These are phyloP conservation scores for Azemiops feae DNA, from an alignment of 2,113 vertebrate species.

Conservation along the genomic window DNA sequence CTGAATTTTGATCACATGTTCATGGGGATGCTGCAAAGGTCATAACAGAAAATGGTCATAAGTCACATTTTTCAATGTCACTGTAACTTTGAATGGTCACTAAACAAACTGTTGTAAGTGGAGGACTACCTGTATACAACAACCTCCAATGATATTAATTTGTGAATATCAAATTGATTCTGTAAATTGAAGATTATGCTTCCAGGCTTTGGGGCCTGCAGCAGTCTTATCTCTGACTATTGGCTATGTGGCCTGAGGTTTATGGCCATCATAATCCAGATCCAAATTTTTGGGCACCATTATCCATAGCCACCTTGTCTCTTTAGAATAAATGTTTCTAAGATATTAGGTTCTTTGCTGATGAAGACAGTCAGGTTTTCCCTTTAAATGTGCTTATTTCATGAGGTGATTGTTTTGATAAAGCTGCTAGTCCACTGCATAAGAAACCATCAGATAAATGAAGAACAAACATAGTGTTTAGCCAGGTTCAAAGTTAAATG, in stretches of 20 bases:
- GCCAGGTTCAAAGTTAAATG: neutral
- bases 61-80: neutral
- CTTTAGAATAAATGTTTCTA: neutral
- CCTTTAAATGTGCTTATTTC: neutral
- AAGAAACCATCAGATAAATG: neutral
- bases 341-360: neutral
- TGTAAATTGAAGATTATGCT: neutral
- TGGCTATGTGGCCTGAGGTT: no score
- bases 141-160: no score
- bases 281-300: no score
- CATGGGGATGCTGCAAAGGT: neutral
- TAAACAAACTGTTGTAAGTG: neutral
- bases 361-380: neutral
- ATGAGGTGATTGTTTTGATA: neutral
- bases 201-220: neutral
- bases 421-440: neutral
- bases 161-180: no score
- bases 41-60: neutral
- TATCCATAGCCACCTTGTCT: neutral
- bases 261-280: no score
- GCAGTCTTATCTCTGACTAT: no score
- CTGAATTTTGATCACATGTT: neutral
- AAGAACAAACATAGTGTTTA: neutral
- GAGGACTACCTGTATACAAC: no score
- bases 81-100: neutral